A percentile compares a stretch with the other conserved stretches of the same genome.
Evolutionary conservation across 2,888 invertebrate genomes (phyloP).

Genomic region (Hoplodrina ambigua): DNA sequence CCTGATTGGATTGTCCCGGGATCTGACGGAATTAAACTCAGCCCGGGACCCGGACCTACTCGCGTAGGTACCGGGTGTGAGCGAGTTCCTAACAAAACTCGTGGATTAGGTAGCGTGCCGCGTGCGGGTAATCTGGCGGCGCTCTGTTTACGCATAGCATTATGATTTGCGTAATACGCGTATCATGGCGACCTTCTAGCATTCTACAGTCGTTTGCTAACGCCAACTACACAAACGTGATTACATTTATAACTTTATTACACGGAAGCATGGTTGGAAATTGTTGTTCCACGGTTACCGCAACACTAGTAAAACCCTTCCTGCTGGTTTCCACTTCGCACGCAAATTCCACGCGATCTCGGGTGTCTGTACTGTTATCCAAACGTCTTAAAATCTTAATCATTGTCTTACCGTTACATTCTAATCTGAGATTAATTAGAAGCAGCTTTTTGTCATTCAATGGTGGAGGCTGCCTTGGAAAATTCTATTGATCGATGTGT

Average conservation of each 20-base stretch:
- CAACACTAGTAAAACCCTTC: conserved; percentile 5
- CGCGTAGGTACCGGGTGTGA: background rate
- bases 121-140: conserved; percentile 44
- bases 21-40: conserved; percentile 62
- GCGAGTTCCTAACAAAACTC: conserved; percentile 25
- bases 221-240: conserved; percentile 16
- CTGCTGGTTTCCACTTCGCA: conserved; percentile 5
- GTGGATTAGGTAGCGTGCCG: conserved; percentile 49
- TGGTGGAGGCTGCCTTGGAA: background rate
- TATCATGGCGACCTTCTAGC: conserved; percentile 31
- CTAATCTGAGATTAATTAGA: conserved; percentile 23
- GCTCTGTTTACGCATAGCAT: conserved; percentile 48
- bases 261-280: conserved; percentile 18
- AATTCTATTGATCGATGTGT: conserved; percentile 3
- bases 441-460: conserved; percentile 10
- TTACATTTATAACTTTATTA: conserved; percentile 36
- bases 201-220: conserved; percentile 19
- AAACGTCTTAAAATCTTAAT: conserved; percentile 41
- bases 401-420: conserved; percentile 22
- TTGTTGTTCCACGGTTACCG: conserved; percentile 16
- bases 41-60: conserved; percentile 6
- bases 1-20: conserved; percentile 66
- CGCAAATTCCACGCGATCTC: conserved; percentile 13
- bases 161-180: conserved; percentile 45
- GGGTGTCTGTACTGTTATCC: conserved; percentile 19